A percentile compares a stretch with the other conserved stretches of the same genome.
Conservation (phyloP, 1,140 invertebrate species). For the Aphis craccivora region DNA sequence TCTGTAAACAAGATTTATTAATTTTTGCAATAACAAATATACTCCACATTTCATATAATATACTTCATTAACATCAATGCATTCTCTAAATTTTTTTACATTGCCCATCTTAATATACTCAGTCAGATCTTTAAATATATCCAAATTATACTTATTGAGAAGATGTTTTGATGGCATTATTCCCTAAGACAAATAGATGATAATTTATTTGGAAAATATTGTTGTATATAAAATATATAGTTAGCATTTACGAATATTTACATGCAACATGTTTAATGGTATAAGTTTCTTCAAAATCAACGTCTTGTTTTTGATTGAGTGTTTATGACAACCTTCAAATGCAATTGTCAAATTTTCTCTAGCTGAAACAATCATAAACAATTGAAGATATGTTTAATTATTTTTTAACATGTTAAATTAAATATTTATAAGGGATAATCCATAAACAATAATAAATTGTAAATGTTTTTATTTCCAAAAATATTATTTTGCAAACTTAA, state of each 20-base stretch:
- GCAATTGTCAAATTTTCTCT: slow-evolving; percentile 92
- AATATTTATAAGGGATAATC: too few species aligned
- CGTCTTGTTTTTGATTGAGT: slow-evolving; percentile 87
- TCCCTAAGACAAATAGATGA: slow-evolving; percentile 66
- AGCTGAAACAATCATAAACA: slow-evolving; percentile 69
- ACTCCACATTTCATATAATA: slow-evolving; percentile 96
- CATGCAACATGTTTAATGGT: slow-evolving; percentile 84
- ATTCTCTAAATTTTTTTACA: slow-evolving; percentile 81
- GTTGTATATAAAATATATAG: background rate
- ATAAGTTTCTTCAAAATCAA: slow-evolving; percentile 95
- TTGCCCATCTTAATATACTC: slow-evolving; percentile 90
- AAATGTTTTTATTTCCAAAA: too few species aligned
- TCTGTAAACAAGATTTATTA: slow-evolving; percentile 93
- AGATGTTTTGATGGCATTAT: slow-evolving; percentile 84
- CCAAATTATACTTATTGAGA: slow-evolving; percentile 87
- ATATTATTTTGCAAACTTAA: too few species aligned
- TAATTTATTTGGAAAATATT: slow-evolving; percentile 7
- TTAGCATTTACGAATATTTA: slow-evolving; percentile 62
- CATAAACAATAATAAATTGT: too few species aligned
- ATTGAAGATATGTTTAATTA: background rate
- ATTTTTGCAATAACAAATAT: slow-evolving; percentile 95
- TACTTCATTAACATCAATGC: slow-evolving; percentile 84
- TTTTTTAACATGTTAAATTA: background rate
- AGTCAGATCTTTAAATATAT: slow-evolving; percentile 89
- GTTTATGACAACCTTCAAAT: slow-evolving; percentile 86